These are phyloP conservation scores for Nymphalis io DNA, from an alignment of 1,140 invertebrate genomes.

Conservation along the genomic window DNA sequence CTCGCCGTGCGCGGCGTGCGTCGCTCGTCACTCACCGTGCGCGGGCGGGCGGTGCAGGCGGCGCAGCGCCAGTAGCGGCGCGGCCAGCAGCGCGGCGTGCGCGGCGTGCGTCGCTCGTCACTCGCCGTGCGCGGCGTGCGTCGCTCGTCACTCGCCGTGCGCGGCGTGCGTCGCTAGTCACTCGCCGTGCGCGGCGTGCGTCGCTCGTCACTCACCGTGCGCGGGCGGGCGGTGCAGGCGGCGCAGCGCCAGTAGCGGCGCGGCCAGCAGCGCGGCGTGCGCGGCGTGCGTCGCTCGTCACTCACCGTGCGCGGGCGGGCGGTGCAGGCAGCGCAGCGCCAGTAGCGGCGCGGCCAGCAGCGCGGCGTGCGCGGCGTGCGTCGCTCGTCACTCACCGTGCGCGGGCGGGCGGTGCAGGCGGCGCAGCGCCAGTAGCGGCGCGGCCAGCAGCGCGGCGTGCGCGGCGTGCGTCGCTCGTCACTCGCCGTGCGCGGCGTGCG, in stretches of 20 bases:
- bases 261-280: slow-evolving; percentile 35
- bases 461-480: slow-evolving; percentile 36
- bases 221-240: background rate
- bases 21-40: slow-evolving; percentile 4
- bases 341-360: slow-evolving; percentile 43
- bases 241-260: slow-evolving; percentile 30
- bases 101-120: slow-evolving; percentile 45
- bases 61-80: slow-evolving; percentile 30
- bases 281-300: background rate
- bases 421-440: slow-evolving; percentile 30
- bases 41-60: background rate
- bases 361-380: background rate
- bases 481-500: background rate
- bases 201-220: slow-evolving; percentile 8
- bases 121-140: background rate
- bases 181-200: slow-evolving; percentile 18
- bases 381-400: slow-evolving; percentile 2
- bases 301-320: slow-evolving; percentile 9
- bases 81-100: slow-evolving; percentile 48
- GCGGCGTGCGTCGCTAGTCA: slow-evolving; percentile 6
- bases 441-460: slow-evolving; percentile 47
- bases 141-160: too few species aligned
- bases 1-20: slow-evolving; percentile 33
- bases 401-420: background rate
- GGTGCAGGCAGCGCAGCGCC: slow-evolving; percentile 1